Evolutionary conservation across 2,797 vertebrate species (phyloP).

Genomic region (Columba guinea): DNA sequence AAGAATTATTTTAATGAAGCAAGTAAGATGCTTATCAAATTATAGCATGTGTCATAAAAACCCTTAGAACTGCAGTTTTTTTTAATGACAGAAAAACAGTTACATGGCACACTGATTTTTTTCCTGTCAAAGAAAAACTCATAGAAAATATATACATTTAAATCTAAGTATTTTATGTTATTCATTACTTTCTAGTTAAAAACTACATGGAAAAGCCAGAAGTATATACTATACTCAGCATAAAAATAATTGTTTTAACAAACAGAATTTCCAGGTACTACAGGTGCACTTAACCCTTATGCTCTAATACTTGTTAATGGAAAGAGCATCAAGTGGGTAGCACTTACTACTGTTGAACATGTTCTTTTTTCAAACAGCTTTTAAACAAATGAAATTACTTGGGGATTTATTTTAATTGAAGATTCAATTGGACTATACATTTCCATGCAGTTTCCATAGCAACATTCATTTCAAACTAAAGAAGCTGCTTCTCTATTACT

Average conservation of each 20-base stretch:
- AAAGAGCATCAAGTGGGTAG: slow-evolving; percentile 37
- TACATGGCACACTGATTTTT: background rate
- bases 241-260: background rate
- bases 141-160: background rate
- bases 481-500: slow-evolving; percentile 74
- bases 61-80: background rate
- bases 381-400: slow-evolving; percentile 76
- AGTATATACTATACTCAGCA: background rate
- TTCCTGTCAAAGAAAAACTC: background rate
- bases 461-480: slow-evolving; percentile 75
- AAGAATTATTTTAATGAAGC: background rate
- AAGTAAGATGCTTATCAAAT: slow-evolving; percentile 6
- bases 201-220: background rate
- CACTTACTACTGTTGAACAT: slow-evolving; percentile 20
- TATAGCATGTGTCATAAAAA: background rate
- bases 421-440: slow-evolving; percentile 70
- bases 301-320: background rate
- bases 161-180: background rate
- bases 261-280: background rate
- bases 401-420: slow-evolving; percentile 75
- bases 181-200: background rate
- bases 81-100: background rate
- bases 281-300: background rate
- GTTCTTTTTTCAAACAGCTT: slow-evolving; percentile 56
- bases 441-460: slow-evolving; percentile 77